phyloP scores from a whole-genome alignment of 2,113 vertebrate genomes.

The Turnix velox region DNA sequence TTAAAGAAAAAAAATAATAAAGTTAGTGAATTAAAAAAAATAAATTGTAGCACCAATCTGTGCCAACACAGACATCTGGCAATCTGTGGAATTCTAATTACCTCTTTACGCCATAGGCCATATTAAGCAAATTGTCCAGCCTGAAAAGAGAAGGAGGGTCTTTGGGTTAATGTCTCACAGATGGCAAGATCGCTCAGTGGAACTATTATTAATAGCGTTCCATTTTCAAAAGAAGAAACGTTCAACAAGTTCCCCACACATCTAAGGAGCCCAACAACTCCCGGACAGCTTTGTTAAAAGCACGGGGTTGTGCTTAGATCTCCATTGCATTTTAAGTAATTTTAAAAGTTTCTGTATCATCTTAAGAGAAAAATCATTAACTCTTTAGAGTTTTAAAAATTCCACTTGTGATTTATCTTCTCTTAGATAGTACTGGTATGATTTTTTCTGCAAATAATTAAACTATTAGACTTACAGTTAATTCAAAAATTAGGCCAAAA shows the following conservation, averaged over 20 bases:
- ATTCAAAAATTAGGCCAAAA: background rate
- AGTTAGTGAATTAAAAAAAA: conserved; percentile 86
- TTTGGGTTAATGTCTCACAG: conserved; percentile 99
- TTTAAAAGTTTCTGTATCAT: background rate
- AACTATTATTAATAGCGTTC: conserved; percentile 94
- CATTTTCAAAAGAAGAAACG: conserved; percentile 82
- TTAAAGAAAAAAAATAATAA: conserved; percentile 78
- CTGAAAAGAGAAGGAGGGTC: conserved; percentile 99
- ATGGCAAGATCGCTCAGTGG: conserved; percentile 99
- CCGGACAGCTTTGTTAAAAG: conserved; percentile 47
- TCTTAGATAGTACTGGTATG: background rate
- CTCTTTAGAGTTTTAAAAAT: no score
- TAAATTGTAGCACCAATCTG: conserved; percentile 82
- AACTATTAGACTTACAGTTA: conserved; percentile 2
- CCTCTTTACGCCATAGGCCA: conserved; percentile 99
- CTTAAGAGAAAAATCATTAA: conserved; percentile 16
- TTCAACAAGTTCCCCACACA: conserved; percentile 76
- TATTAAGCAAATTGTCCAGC: conserved; percentile 99
- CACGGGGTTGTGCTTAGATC: conserved; percentile 11
- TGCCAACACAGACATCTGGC: conserved; percentile 99
- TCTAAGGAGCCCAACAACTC: conserved; percentile 67
- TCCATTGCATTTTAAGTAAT: background rate
- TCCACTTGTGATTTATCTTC: background rate
- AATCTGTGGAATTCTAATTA: conserved; percentile 99
- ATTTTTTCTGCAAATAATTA: background rate